Base-by-base conservation (phyloP, 2,888 invertebrate genomes). In the Ochlodes sylvanus region DNA sequence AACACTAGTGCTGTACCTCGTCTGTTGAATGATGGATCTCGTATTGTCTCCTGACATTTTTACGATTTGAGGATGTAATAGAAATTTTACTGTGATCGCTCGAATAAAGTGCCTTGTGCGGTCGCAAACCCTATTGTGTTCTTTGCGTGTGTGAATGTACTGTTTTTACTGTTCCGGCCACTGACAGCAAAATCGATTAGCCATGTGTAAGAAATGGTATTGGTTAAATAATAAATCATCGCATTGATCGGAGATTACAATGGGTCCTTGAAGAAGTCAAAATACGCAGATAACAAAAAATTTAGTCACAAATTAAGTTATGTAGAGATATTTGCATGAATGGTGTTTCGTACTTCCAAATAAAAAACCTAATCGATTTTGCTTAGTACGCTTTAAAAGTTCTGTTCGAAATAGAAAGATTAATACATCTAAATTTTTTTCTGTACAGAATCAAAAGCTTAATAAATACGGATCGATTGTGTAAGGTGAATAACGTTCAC, bases 141-240 rank as follows among this genome's bases (percentile, higher is more conserved):
- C 65, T 71, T 73, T 72, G 69, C 71, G 72, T 71, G 69, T 73
- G 72, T 76, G 79, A 80, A 77, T 80, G 79, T 76, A 72, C 72
- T 66, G 75, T 87, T 87, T 87, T 85, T 87, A 83, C 83, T 85
- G 89, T 90, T 91, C 92, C 92, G 92, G 89, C 83, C 84, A 84
- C 77, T 83, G 83, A 81, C 78, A 79, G 87, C 85, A 80, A 82
- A 87, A 87, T 87, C 84, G 84, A 85, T 87, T 84, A 76, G 74
- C 66, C 17, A 42, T 32, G 27, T 15, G 12, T n/a, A 65, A 58
- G 52, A 66, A 66, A 55, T 62, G 5, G 64, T 68, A 64, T 72
- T 64, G 63, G 66, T 38, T 70, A 42, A 71, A 56, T 52, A 58
- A 75, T 75, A 74, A 71, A 74, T 76, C 75, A 76, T 71, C 67